These are phyloP conservation scores for Pseudomyrmex gracilis DNA, from an alignment of 1,140 invertebrate species.

Conservation along the genomic window DNA sequence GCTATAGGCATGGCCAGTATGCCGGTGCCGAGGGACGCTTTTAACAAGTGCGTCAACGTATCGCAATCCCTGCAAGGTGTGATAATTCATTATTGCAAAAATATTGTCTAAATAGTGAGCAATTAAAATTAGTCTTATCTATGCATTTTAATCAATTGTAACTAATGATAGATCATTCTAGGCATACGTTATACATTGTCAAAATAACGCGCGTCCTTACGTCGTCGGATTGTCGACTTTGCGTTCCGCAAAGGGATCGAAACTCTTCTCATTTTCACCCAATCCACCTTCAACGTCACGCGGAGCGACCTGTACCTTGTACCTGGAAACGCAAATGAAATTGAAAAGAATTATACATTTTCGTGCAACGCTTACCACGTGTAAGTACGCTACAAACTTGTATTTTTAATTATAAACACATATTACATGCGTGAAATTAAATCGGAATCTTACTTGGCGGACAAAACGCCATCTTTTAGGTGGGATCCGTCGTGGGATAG, in stretches of 20 bases:
- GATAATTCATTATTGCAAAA: neutral
- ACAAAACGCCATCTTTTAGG: slow-evolving; percentile 81
- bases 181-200: neutral
- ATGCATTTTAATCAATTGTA: neutral
- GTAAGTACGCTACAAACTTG: no score
- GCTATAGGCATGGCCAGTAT: slow-evolving; percentile 96
- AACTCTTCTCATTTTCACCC: slow-evolving; percentile 84
- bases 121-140: neutral
- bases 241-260: slow-evolving; percentile 91
- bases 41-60: slow-evolving; percentile 94
- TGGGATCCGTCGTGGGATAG: slow-evolving; percentile 87
- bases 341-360: no score
- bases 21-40: slow-evolving; percentile 95
- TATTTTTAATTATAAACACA: neutral
- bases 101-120: neutral
- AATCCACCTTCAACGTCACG: slow-evolving; percentile 85
- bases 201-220: slow-evolving; percentile 86
- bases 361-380: no score
- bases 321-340: slow-evolving; percentile 85
- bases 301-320: slow-evolving; percentile 86
- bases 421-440: neutral
- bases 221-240: slow-evolving; percentile 91
- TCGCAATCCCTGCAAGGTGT: slow-evolving; percentile 89
- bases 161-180: no score
- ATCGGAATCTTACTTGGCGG: slow-evolving; percentile 77